Base-by-base conservation (phyloP, 2,888 invertebrate species). In the Drosophila peninsularis region DNA sequence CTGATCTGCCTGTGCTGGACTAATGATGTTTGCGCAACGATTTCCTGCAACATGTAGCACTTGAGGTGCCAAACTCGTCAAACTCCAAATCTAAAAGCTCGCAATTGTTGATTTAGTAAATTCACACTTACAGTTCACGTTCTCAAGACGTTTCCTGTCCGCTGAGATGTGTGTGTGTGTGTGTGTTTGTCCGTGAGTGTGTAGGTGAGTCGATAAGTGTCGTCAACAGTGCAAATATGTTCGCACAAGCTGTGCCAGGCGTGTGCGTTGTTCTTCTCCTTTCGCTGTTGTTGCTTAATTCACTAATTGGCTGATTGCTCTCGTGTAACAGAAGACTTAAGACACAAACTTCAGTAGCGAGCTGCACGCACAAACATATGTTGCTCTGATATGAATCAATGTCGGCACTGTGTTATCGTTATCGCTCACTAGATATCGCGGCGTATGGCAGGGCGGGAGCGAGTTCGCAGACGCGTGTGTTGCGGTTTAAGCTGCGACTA, bases 401-500 rank as follows among this genome's bases (percentile, higher is more conserved):
- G 52, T 75, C 47, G 49, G 32, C 75, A 69, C 75, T 58, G 61
- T 55, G 19, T 61, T 67, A 56, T 72, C 50, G 56, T 62, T 69
- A 62, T 62, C 62, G 53, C 67, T 74, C 47, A 47, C 62, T 60
- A 39, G 50, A 36, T 57, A 24, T 24, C 70, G 62, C 75, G 75
- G 55, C 56, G 62, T 57, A 21, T 60, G 30, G 42, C 45, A 37
- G 32, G 56, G 42, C 63, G 62, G 62, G 77, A 81, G 65, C 62
- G 61, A 71, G 66, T 45, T 75, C 57, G 67, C 55, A 64, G 75
- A 71, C 85, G 85, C 90, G 87, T 90, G 90, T 75, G 90, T 80
- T 89, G 71, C 77, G 82, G 78, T 85, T 78, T 74, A 90, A 83
- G 88, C 85, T 90, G 75, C 82, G 90, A 85, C 82, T 80, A 82